These are phyloP conservation scores for Tachystola acroxantha DNA, from an alignment of 2,888 invertebrate species.

Conservation along the genomic window DNA sequence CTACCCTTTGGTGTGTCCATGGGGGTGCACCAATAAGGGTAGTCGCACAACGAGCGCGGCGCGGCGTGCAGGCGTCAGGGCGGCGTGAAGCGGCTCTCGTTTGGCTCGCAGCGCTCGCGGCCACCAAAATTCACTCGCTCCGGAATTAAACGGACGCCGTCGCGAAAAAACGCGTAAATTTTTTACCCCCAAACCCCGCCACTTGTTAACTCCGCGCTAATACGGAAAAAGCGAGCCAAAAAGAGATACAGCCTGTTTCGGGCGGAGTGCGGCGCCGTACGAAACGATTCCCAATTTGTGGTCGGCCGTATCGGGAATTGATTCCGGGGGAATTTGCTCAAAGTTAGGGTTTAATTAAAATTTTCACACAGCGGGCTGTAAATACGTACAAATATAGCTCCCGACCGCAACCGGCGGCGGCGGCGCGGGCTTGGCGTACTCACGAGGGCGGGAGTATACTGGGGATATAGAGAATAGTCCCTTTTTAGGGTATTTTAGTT, in stretches of 20 bases:
- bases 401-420: too few relatives aligned
- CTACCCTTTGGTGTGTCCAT: too few relatives aligned
- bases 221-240: slow-evolving; percentile 8
- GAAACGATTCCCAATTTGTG: slow-evolving; percentile 9
- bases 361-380: neutral
- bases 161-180: slow-evolving; percentile 5
- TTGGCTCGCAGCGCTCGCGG: slow-evolving; percentile 3
- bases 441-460: too few relatives aligned
- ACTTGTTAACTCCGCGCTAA: slow-evolving; percentile 13
- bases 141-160: slow-evolving; percentile 7
- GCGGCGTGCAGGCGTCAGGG: neutral
- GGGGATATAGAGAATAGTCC: too few relatives aligned
- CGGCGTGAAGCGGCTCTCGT: slow-evolving; percentile 1
- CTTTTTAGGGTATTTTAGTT: too few relatives aligned
- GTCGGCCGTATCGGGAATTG: slow-evolving; percentile 11
- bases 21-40: too few relatives aligned
- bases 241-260: slow-evolving; percentile 3
- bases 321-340: slow-evolving; percentile 7
- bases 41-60: too few relatives aligned
- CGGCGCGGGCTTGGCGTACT: neutral
- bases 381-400: too few relatives aligned
- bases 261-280: neutral
- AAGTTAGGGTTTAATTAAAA: slow-evolving; percentile 14
- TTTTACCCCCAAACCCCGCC: slow-evolving; percentile 7
- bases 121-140: slow-evolving; percentile 9